Percentiles rank a stretch among this genome's conserved stretches.
Evolutionary conservation across 2,113 vertebrate genomes (phyloP).

Genomic region (Hepsetus odoe): DNA sequence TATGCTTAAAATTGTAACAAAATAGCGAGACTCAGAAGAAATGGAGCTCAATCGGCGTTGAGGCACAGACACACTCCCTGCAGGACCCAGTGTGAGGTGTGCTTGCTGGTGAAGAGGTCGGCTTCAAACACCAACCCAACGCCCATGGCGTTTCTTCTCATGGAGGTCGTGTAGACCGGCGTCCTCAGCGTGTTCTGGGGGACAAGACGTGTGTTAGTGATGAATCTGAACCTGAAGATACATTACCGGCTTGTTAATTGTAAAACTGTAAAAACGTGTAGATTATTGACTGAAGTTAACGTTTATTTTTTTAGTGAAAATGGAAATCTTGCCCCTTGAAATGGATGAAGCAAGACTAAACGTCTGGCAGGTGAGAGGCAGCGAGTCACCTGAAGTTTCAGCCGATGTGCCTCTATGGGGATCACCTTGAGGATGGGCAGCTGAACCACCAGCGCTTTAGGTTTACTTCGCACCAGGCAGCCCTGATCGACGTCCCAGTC

Average conservation of each 20-base stretch:
- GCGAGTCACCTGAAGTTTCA: constrained; percentile 82
- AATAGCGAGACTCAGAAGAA: neutral
- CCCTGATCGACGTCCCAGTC: constrained; percentile 84
- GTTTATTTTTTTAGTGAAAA: too few relatives aligned
- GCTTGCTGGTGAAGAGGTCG: constrained; percentile 83
- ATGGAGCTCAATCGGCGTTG: constrained; percentile 77
- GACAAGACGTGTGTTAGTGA: neutral
- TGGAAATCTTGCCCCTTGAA: too few relatives aligned
- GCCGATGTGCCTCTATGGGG: constrained; percentile 80
- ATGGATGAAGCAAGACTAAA: too few relatives aligned
- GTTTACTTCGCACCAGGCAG: constrained; percentile 84
- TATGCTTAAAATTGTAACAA: neutral
- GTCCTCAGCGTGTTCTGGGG: constrained; percentile 87
- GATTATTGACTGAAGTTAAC: too few relatives aligned
- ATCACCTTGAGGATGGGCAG: constrained; percentile 90
- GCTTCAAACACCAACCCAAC: constrained; percentile 91
- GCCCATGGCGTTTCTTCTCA: constrained; percentile 90
- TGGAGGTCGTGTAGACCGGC: constrained; percentile 91
- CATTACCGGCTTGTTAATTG: too few relatives aligned
- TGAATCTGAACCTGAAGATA: too few relatives aligned
- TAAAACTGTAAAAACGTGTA: too few relatives aligned
- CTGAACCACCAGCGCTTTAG: constrained; percentile 83
- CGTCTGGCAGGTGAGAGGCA: neutral
- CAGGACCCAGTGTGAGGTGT: constrained; percentile 93
- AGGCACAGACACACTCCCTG: constrained; percentile 90